Evolutionary conservation across 2,797 vertebrate genomes (phyloP), one percentile per base, ranked within the genome.

Genomic region (Astyanax mexicanus): DNA sequence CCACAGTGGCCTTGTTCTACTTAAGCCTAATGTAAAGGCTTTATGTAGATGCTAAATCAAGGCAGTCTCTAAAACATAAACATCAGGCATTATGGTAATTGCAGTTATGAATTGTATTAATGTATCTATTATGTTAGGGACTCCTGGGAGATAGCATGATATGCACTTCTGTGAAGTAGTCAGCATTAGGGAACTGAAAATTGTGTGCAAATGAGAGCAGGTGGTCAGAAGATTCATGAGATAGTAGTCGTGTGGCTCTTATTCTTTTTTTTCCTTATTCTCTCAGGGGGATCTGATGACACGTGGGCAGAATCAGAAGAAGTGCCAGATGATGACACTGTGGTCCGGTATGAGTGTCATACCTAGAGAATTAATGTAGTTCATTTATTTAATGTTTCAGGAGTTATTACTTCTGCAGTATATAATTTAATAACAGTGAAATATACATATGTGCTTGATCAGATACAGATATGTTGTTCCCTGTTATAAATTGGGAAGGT

Each of bases 251-350:
- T 83, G 71, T 23, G 55, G 15, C 19, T 80, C 19, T 69, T 0
- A 67, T 75, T 80, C 23, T 11, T 72, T 38, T 6, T 38, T 6
- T 60, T 12, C 66, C 35, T 21, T 25, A 40, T n/a, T 23, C 6
- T 5, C 32, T 47, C 85, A 99, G 97, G 96, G 79, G 97, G 96
- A 66, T 91, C 90, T 68, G 97, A 98, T 9, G 97, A 98, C 81
- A 91, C 95, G 1, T 95, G 93, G 93, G 93, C 93, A 0, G 96
- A 96, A 79, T 81, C 93, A 0, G 96, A 98, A 79, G 97, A 97
- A 68, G 83, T 97, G 78, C 93, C 91, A 0, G 95, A 97, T 81
- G 96, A 98, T 17, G 96, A 97, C 81, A 87, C 87, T 69, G 94
- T 88, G 0, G 92, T 92, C 81, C 91, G 97, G 98, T 98, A 87